These are phyloP conservation scores for Agrochola lota DNA, from an alignment of 2,888 invertebrate genomes.

Conservation along the genomic window DNA sequence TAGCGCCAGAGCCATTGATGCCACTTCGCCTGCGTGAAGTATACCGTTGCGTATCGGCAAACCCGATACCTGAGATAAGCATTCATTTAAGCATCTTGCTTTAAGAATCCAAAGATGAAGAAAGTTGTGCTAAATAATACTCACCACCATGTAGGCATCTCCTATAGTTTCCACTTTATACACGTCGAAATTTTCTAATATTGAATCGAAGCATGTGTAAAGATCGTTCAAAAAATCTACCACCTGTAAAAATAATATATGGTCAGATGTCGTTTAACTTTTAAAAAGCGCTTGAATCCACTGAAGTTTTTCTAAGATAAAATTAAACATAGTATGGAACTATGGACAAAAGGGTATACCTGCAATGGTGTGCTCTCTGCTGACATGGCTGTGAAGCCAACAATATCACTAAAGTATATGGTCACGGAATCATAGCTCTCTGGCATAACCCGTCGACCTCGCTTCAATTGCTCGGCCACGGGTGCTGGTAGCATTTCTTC, in stretches of 20 bases:
- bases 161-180: slow-evolving; percentile 98
- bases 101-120: neutral
- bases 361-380: slow-evolving; percentile 97
- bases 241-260: slow-evolving; percentile 90
- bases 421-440: slow-evolving; percentile 98
- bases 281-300: neutral
- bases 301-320: neutral
- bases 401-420: slow-evolving; percentile 98
- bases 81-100: neutral
- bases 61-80: slow-evolving; percentile 93
- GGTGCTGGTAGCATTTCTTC: slow-evolving; percentile 97
- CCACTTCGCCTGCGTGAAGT: slow-evolving; percentile 97
- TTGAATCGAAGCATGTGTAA: slow-evolving; percentile 98
- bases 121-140: slow-evolving; percentile 69
- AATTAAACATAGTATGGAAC: neutral
- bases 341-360: slow-evolving; percentile 73
- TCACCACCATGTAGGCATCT: slow-evolving; percentile 97
- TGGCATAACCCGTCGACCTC: slow-evolving; percentile 96
- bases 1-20: slow-evolving; percentile 97
- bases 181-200: slow-evolving; percentile 97
- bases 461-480: slow-evolving; percentile 98
- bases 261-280: neutral
- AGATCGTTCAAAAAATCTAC: slow-evolving; percentile 98
- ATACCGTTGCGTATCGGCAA: slow-evolving; percentile 97
- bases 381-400: slow-evolving; percentile 97